Evolutionary conservation across 2,888 invertebrate species (phyloP).

Genomic region (Ganaspis brasiliensis): DNA sequence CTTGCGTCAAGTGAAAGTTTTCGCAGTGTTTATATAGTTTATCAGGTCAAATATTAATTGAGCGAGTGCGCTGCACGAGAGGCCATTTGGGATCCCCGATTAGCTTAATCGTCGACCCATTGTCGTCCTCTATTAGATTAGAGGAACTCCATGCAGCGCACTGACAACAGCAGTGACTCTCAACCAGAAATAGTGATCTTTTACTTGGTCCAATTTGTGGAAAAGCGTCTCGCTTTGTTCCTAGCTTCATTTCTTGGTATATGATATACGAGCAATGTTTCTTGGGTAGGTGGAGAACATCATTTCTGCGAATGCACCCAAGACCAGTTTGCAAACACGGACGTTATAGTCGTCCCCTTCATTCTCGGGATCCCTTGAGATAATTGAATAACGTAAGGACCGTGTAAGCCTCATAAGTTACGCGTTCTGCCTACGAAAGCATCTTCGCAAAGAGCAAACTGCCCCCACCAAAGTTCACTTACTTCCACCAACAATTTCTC

Average conservation of each 20-base stretch:
- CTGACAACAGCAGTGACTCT: conserved; percentile 62
- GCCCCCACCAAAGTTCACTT: conserved; percentile 4
- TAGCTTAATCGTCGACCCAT: conserved; percentile 73
- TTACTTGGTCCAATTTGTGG: not conserved
- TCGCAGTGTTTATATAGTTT: conserved; percentile 15
- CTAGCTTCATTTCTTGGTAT: conserved; percentile 12
- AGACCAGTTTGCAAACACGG: conserved; percentile 62
- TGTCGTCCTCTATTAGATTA: conserved; percentile 73
- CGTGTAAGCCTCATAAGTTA: conserved; percentile 40
- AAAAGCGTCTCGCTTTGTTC: conserved; percentile 29
- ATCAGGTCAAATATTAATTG: conserved; percentile 64
- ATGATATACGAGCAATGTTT: conserved; percentile 30
- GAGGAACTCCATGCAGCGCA: conserved; percentile 61
- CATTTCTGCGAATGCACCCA: conserved; percentile 59
- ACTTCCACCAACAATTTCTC: conserved; percentile 32
- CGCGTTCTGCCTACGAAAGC: conserved; percentile 41
- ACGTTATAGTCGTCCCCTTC: conserved; percentile 58
- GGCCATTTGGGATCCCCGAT: conserved; percentile 66
- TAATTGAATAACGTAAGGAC: conserved; percentile 59
- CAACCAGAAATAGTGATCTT: conserved; percentile 45
- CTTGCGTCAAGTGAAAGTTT: conserved; percentile 29
- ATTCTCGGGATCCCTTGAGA: conserved; percentile 56
- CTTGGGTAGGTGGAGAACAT: conserved; percentile 37
- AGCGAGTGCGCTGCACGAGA: conserved; percentile 59
- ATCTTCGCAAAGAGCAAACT: conserved; percentile 35